Conservation (phyloP, 2,797 vertebrate genomes). For the Hirundo rustica region DNA sequence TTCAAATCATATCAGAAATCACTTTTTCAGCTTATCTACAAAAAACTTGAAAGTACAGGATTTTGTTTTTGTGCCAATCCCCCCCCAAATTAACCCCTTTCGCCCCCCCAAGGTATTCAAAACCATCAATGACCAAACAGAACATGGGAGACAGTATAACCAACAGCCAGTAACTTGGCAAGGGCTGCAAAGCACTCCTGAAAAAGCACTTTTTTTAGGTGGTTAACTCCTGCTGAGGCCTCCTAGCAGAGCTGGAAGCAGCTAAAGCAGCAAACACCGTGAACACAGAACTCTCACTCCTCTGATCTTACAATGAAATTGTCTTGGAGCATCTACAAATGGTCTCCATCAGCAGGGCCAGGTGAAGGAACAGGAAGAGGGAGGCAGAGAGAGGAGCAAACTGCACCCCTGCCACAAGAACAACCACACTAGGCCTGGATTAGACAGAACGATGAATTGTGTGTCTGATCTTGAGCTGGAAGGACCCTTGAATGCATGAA, state of each 20-base stretch:
- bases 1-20: neutral
- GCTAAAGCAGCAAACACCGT: fast-evolving
- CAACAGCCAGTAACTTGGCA: neutral
- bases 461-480: neutral
- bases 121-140: neutral
- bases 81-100: neutral
- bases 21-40: neutral
- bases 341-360: neutral
- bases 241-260: neutral
- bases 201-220: too few species aligned
- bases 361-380: neutral
- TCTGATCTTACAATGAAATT: too few species aligned
- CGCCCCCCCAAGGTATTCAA: neutral
- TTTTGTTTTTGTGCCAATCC: neutral
- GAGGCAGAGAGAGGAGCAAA: neutral
- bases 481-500: neutral
- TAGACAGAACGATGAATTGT: neutral
- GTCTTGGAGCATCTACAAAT: neutral
- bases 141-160: neutral
- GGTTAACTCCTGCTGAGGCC: neutral
- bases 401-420: neutral
- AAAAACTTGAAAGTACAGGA: neutral
- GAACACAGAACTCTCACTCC: neutral
- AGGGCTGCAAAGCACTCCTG: neutral
- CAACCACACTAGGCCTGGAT: neutral